Evolutionary conservation across 2,113 vertebrate species (phyloP), one percentile per base, ranked within the genome.

Genomic region (Crotalus viridis): DNA sequence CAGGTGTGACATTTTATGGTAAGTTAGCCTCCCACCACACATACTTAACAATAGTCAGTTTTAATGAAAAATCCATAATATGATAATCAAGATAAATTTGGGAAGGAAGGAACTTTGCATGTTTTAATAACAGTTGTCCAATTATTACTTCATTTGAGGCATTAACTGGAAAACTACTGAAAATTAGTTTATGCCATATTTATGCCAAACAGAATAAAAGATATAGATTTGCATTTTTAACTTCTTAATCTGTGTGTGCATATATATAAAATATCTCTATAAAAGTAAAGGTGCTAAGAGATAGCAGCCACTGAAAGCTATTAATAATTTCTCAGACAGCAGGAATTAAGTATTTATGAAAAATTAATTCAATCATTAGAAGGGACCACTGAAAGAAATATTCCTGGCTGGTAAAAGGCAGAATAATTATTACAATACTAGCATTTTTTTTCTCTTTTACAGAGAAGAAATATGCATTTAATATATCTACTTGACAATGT

Each of bases 1-100:
- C 95, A 95, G 93, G 96, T 95, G 94, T 95, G 95, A 97, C 91
- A 69, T 0, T 85, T 95, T 96, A 94, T 92, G 95, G 95, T 91
- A 95, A 97, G 94, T 94, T 90, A 94, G 91, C 56, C 94, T 95
- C 90, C 90, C 89, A 94, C 89, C 88, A 94, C 94, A 13, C 87
- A 94, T 55, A 90, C 69, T 90, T 95, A 89, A 95, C 90, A 0
- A 0, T 87, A 91, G 54, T 74, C 52, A 64, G 88, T 74, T 95
- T 91, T 91, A 93, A n/a, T 33, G 46, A 91, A 91, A 81, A 94
- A 1, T 85, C 48, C 87, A 93, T 87, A 95, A 94, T 94, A 94
- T 57, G 88, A 89, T 81, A 81, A 81, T 51, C n/a, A 51, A 85
- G 22, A 89, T 43, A 89, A 51, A 93, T 24, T 89, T 89, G 69